Conservation (phyloP, 2,888 invertebrate species). For the Polydrusus pterygomalis region DNA sequence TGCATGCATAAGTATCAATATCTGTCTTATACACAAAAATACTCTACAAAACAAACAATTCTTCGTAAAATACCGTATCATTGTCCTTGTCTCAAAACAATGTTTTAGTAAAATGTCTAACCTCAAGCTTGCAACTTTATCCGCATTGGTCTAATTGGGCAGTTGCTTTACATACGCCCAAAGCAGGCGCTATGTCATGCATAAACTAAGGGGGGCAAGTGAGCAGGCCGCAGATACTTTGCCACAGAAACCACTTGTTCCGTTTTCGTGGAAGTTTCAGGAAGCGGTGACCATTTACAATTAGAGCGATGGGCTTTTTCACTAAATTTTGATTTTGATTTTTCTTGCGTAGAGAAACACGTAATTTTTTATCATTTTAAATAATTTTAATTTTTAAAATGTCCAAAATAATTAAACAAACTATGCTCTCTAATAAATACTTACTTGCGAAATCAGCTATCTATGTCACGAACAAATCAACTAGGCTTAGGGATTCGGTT, state of each 20-base stretch:
- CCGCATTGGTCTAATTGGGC: constrained; percentile 65
- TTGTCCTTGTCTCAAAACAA: constrained; percentile 12
- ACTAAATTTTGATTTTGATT: too few species aligned
- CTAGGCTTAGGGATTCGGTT: too few species aligned
- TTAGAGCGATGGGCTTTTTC: too few species aligned
- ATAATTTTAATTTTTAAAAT: too few species aligned
- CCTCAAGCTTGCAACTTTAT: constrained; percentile 56
- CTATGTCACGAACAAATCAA: too few species aligned
- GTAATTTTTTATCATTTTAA: too few species aligned
- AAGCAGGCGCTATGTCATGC: constrained; percentile 69
- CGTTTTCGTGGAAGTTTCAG: neutral
- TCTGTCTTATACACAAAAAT: too few species aligned
- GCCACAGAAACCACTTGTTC: constrained; percentile 45
- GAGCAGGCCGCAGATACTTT: constrained; percentile 60
- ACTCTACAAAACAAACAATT: constrained; percentile 26
- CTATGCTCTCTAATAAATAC: too few species aligned
- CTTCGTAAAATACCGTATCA: neutral
- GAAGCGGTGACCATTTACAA: constrained; percentile 3
- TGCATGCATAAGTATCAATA: too few species aligned
- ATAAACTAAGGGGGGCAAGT: constrained; percentile 71
- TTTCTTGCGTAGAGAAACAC: too few species aligned
- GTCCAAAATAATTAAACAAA: too few species aligned
- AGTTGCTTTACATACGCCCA: constrained; percentile 65
- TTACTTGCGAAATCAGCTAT: too few species aligned
- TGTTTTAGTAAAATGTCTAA: constrained; percentile 61